Conservation (phyloP, 2,113 vertebrate genomes). For the Phyllostomus discolor region DNA sequence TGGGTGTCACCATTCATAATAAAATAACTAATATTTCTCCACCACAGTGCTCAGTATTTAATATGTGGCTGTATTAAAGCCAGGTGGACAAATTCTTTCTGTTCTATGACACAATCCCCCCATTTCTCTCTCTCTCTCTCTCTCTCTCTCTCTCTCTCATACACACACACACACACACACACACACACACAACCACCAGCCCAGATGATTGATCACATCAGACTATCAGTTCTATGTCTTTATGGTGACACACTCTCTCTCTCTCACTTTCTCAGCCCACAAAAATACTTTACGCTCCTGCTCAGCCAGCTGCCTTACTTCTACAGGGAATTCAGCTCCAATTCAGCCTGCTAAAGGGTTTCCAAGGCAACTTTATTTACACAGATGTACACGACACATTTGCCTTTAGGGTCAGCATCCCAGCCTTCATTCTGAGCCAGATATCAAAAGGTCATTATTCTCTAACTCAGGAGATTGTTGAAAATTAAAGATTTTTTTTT, state of each 20-base stretch:
- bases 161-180: no score
- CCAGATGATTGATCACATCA: constrained; percentile 12
- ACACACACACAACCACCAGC: background rate
- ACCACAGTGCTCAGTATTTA: background rate
- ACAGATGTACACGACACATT: background rate
- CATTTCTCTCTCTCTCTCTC: background rate
- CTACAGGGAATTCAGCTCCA: background rate
- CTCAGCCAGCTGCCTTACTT: background rate
- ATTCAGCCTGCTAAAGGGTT: background rate
- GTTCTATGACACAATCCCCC: background rate
- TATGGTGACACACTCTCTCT: background rate
- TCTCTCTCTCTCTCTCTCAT: background rate
- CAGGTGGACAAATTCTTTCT: background rate
- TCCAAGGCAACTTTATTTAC: background rate
- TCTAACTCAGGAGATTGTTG: background rate
- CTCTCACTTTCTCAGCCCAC: constrained; percentile 30
- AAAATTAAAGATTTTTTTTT: background rate
- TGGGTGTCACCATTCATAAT: background rate
- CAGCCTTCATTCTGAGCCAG: background rate
- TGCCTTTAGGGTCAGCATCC: background rate
- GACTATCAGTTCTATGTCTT: constrained; percentile 8
- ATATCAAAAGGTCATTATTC: constrained; percentile 29
- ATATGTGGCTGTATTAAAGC: background rate
- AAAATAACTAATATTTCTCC: background rate
- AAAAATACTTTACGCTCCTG: background rate